Conservation (phyloP, 2,113 vertebrate species). For the Oncorhynchus mykiss region DNA sequence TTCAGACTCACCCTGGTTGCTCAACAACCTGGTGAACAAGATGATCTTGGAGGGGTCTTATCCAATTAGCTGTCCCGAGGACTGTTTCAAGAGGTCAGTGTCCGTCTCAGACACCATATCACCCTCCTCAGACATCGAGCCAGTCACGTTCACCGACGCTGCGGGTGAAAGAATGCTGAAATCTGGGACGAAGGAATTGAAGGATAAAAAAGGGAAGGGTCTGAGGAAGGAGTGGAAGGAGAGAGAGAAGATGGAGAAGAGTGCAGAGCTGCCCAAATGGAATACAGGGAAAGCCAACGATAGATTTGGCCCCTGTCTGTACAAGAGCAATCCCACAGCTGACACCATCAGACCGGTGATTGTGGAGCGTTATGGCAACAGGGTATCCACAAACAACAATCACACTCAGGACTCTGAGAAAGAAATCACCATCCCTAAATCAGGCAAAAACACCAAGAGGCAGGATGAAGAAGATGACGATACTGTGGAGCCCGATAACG, state of each 20-base stretch:
- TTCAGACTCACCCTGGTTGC: conserved; percentile 94
- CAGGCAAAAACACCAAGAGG: conserved; percentile 54
- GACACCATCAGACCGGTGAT: conserved; percentile 78
- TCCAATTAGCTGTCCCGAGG: conserved; percentile 92
- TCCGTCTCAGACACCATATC: conserved; percentile 86
- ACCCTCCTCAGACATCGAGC: conserved; percentile 82
- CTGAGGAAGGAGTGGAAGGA: conserved; percentile 25
- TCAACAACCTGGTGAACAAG: conserved; percentile 96
- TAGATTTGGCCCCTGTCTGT: conserved; percentile 68
- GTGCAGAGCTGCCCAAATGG: background rate
- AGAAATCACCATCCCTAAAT: conserved; percentile 39
- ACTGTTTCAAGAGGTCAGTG: conserved; percentile 83
- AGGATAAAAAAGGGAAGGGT: conserved; percentile 41
- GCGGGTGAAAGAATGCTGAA: conserved; percentile 47
- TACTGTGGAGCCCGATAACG: conserved; percentile 70
- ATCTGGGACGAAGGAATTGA: conserved; percentile 7
- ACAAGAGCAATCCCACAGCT: conserved; percentile 79
- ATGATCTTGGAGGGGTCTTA: conserved; percentile 97
- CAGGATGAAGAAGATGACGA: conserved; percentile 43
- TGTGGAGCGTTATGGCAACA: conserved; percentile 58
- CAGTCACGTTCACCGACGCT: conserved; percentile 72
- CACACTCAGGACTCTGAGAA: conserved; percentile 51
- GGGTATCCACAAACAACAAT: conserved; percentile 23
- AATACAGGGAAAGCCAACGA: conserved; percentile 3
- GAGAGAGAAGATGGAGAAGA: conserved; percentile 18